Evolutionary conservation across 1,140 invertebrate species (phyloP).

Genomic region (Aphelinus atriplicis): DNA sequence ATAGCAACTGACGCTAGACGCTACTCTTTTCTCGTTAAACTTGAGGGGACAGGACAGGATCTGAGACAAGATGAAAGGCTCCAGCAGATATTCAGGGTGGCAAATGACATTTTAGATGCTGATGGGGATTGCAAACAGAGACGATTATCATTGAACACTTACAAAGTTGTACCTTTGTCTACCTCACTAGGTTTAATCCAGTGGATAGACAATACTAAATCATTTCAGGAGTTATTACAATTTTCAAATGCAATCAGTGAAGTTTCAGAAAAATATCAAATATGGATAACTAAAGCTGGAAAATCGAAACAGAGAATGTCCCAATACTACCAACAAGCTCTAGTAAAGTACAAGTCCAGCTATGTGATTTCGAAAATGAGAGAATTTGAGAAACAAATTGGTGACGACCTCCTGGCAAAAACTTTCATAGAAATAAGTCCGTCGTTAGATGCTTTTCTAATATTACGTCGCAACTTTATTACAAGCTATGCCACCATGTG

Average conservation of each 20-base stretch:
- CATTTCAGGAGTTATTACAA: slow-evolving; percentile 69
- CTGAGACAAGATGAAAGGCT: slow-evolving; percentile 80
- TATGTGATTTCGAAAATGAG: slow-evolving; percentile 57
- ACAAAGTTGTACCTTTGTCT: slow-evolving; percentile 70
- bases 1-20: slow-evolving; percentile 77
- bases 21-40: slow-evolving; percentile 78
- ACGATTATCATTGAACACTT: slow-evolving; percentile 68
- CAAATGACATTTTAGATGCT: slow-evolving; percentile 73
- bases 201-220: slow-evolving; percentile 73
- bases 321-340: slow-evolving; percentile 48
- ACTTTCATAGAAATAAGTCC: slow-evolving; percentile 69
- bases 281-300: slow-evolving; percentile 48
- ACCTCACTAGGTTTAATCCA: slow-evolving; percentile 75
- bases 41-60: slow-evolving; percentile 72
- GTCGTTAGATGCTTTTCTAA: slow-evolving; percentile 68
- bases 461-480: slow-evolving; percentile 69
- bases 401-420: slow-evolving; percentile 59
- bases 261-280: slow-evolving; percentile 27
- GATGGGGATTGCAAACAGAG: slow-evolving; percentile 62
- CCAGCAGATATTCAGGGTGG: slow-evolving; percentile 75
- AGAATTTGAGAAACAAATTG: slow-evolving; percentile 50
- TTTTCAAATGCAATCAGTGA: slow-evolving; percentile 41
- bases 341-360: slow-evolving; percentile 48
- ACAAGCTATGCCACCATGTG: slow-evolving; percentile 71
- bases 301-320: background rate